These are phyloP conservation scores for Teleogryllus oceanicus DNA, from an alignment of 2,888 invertebrate genomes.

Conservation along the genomic window DNA sequence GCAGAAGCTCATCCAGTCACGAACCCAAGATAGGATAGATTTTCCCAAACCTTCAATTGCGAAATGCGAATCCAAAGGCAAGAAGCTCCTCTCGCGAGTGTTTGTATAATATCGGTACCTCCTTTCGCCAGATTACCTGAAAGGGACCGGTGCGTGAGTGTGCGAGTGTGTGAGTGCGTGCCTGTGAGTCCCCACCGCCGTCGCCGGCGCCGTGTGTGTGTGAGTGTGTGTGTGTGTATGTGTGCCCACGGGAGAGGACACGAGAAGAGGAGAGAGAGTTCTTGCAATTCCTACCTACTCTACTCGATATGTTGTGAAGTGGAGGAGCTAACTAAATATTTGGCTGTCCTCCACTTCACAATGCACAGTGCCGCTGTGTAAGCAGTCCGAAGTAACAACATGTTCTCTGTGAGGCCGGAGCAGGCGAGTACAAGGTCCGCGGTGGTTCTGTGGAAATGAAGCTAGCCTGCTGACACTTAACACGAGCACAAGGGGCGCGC, in stretches of 20 bases:
- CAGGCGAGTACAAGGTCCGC: slow-evolving; percentile 8
- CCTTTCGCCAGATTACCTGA: background rate
- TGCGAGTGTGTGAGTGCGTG: slow-evolving; percentile 5
- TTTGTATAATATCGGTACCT: slow-evolving; percentile 6
- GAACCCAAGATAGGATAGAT: background rate
- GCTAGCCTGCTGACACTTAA: slow-evolving; percentile 1
- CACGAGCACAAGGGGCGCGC: slow-evolving; percentile 18
- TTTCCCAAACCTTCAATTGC: background rate
- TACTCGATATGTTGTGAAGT: slow-evolving; percentile 18
- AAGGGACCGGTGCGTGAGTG: background rate
- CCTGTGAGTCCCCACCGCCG: background rate
- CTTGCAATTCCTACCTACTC: slow-evolving; percentile 18
- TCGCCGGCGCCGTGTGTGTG: background rate
- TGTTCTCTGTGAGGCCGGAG: slow-evolving; percentile 18
- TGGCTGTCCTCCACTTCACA: slow-evolving; percentile 18
- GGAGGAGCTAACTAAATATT: slow-evolving; percentile 8
- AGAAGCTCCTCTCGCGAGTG: background rate
- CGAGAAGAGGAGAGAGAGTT: slow-evolving; percentile 2
- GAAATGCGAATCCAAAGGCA: background rate
- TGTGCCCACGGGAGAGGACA: background rate
- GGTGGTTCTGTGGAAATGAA: slow-evolving; percentile 18
- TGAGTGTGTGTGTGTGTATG: background rate
- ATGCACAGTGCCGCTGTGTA: slow-evolving; percentile 18
- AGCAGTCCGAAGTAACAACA: slow-evolving; percentile 18
- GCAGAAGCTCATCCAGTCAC: background rate